Evolutionary conservation across 2,888 invertebrate genomes (phyloP).

Genomic region (Noctua pronuba): DNA sequence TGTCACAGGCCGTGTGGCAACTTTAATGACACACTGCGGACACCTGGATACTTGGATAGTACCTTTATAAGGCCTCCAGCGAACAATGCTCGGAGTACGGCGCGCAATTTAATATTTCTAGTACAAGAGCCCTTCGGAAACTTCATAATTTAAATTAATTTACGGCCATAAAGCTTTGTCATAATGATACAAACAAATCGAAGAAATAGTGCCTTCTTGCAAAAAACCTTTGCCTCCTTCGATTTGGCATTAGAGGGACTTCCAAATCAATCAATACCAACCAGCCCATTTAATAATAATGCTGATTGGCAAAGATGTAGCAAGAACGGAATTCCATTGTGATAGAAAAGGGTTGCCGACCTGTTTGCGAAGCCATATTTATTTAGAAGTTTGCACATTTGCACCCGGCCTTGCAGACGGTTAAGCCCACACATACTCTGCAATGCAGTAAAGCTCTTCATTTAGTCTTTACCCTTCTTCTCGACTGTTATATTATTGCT

Average conservation of each 20-base stretch:
- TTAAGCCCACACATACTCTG: conserved; percentile 13
- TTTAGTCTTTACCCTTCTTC: neutral
- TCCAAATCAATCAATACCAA: neutral
- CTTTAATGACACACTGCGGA: conserved; percentile 66
- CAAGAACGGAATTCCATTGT: neutral
- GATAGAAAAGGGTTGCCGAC: conserved; percentile 14
- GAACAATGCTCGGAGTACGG: conserved; percentile 49
- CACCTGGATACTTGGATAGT: conserved; percentile 58
- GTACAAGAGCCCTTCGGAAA: conserved; percentile 24
- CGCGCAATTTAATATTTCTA: conserved; percentile 43
- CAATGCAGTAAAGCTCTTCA: conserved; percentile 18
- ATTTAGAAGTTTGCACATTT: conserved; percentile 9
- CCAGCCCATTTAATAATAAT: neutral
- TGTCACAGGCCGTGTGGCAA: conserved; percentile 68
- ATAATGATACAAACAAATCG: neutral
- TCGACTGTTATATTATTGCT: neutral
- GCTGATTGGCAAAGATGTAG: neutral
- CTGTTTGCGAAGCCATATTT: conserved; percentile 44
- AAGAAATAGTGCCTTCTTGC: neutral
- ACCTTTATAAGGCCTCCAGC: conserved; percentile 56
- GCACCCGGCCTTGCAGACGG: neutral
- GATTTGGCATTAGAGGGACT: neutral
- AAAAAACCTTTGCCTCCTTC: too few relatives aligned
- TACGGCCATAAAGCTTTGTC: neutral
- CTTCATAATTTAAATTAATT: neutral